Percentiles rank a stretch among this genome's conserved stretches.
These are phyloP conservation scores for Hydra vulgaris DNA, from an alignment of 30 jellyfish, hydroid and myxozoan species.

Conservation along the genomic window DNA sequence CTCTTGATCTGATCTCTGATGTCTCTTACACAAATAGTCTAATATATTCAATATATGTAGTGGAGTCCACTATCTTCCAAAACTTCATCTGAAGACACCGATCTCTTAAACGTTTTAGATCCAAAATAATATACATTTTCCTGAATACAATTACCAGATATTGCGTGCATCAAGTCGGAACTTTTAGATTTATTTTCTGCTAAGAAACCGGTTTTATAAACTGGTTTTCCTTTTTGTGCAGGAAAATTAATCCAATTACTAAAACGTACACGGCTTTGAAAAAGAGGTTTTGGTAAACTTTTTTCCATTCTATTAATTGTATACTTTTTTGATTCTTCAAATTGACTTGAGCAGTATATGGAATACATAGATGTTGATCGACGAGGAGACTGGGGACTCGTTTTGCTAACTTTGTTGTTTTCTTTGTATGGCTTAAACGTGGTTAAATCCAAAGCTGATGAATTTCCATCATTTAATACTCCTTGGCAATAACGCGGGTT, in stretches of 20 bases:
- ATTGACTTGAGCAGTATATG: not conserved
- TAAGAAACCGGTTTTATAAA: no score
- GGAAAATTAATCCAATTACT: no score
- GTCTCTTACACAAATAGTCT: no score
- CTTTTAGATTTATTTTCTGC: no score
- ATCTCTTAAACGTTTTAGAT: not conserved
- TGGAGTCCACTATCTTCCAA: not conserved
- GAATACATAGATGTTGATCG: not conserved
- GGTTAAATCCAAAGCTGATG: not conserved
- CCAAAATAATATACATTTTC: not conserved
- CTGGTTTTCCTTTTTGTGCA: no score
- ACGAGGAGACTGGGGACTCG: not conserved
- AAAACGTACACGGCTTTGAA: no score
- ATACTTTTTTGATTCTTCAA: not conserved
- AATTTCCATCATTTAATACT: not conserved
- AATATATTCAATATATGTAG: no score
- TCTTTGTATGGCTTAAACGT: not conserved
- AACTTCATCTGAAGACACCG: not conserved
- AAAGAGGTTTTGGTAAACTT: no score
- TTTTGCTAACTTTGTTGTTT: not conserved
- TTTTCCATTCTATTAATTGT: no score
- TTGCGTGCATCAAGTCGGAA: no score
- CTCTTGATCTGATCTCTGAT: no score
- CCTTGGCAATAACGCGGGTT: not conserved
- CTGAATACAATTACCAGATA: no score